Base-by-base conservation (phyloP, 2,888 invertebrate species). In the Lasioglossum lativentre region DNA sequence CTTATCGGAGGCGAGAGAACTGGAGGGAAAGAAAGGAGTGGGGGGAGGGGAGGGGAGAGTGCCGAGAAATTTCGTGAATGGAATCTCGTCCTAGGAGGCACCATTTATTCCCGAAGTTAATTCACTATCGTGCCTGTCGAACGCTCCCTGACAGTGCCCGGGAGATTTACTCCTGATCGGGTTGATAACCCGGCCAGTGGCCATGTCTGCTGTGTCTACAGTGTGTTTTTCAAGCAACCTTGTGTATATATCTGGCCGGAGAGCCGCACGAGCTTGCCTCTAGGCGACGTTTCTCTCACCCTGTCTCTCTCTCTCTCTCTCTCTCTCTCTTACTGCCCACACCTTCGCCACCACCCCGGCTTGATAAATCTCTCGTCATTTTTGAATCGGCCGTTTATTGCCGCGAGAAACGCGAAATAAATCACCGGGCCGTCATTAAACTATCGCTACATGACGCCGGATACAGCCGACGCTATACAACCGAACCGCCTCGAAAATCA, bases 21-120 rank as follows among this genome's bases (percentile, higher is more conserved):
- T n/a, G 56, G 72, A 1, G 23, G 16, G 16, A 16, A 27, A 30
- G 59, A 5, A 14, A 59, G 85, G 82, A 80, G 82, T 0, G 23
- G 23, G 23, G 52, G 3, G 2, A 8, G 10, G 23, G 52, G 8
- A 23, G 52, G 52, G 47, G 52, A 52, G 52, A 23, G 23, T 10
- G 52, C 52, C 8, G 52, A 85, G 89, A 90, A 90, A 89, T 89
- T 88, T 90, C 74, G 91, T 88, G 89, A 89, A 88, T 87, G 88
- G 88, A 90, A 92, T 91, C 90, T 85, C 86, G 83, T 83, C 88
- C 86, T 83, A 88, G 86, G 86, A 92, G 88, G 88, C 89, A 90
- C 91, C 91, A 92, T 92, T 92, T 93, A 92, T 92, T 91, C 90
- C 56, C 88, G 78, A 88, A 92, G 92, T 93, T 93, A 93, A 93